Conservation (phyloP, 1,140 invertebrate genomes). For the Drosophila burlai region DNA sequence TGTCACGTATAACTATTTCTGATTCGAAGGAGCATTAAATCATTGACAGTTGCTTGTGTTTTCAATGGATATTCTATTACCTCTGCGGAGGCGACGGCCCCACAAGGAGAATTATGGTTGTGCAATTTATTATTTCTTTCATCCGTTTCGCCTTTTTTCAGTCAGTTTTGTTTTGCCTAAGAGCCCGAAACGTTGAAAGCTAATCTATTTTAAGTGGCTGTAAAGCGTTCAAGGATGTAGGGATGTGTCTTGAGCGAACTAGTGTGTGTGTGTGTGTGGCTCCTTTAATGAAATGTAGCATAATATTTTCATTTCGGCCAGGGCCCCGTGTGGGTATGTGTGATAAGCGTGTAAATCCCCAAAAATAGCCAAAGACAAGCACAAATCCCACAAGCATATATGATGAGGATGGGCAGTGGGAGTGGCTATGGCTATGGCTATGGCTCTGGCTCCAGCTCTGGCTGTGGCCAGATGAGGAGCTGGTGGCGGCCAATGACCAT, state of each 20-base stretch:
- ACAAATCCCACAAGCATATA: slow-evolving; percentile 46
- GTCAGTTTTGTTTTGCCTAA: slow-evolving; percentile 39
- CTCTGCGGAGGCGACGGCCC: slow-evolving; percentile 16
- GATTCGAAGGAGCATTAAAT: slow-evolving; percentile 69
- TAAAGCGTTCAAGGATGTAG: slow-evolving; percentile 57
- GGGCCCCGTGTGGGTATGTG: slow-evolving; percentile 41
- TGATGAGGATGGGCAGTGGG: slow-evolving; percentile 24
- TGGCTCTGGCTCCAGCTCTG: slow-evolving; percentile 31
- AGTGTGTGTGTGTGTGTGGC: background rate
- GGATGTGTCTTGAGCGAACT: slow-evolving; percentile 7
- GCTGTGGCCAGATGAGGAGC: slow-evolving; percentile 25
- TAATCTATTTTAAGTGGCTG: slow-evolving; percentile 81
- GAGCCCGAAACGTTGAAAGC: slow-evolving; percentile 64
- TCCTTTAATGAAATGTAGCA: slow-evolving; percentile 76
- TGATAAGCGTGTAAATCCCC: slow-evolving; percentile 79
- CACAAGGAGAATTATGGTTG: slow-evolving; percentile 49
- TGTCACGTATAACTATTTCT: slow-evolving; percentile 55
- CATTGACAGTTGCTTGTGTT: slow-evolving; percentile 78
- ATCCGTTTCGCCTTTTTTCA: slow-evolving; percentile 22
- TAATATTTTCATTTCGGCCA: slow-evolving; percentile 73
- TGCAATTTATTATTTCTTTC: slow-evolving; percentile 64
- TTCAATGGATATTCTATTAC: slow-evolving; percentile 73
- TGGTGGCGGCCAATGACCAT: slow-evolving; percentile 71
- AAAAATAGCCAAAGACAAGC: slow-evolving; percentile 74
- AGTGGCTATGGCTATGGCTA: slow-evolving; percentile 25